These are phyloP conservation scores for Thinocorus orbignyianus DNA, from an alignment of 2,113 vertebrate species.

Conservation along the genomic window DNA sequence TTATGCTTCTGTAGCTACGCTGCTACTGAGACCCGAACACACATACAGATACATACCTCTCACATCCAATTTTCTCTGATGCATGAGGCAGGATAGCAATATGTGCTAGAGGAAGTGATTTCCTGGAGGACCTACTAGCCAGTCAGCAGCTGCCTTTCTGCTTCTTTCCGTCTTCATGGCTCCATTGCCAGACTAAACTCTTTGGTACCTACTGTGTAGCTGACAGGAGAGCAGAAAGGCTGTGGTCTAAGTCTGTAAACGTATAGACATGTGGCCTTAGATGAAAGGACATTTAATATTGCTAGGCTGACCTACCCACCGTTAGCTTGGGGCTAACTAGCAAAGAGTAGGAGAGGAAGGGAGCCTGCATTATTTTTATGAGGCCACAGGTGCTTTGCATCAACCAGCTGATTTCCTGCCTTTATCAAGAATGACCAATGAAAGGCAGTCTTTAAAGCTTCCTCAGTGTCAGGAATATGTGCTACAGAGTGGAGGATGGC, in stretches of 20 bases:
- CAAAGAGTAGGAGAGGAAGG: not conserved
- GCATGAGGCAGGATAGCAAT: not conserved
- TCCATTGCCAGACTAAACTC: not conserved
- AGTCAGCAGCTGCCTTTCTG: not conserved
- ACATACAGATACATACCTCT: not conserved
- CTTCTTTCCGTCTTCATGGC: not conserved
- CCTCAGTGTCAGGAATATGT: not conserved
- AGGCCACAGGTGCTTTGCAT: not conserved
- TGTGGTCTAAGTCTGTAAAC: not conserved
- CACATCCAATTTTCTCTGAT: not conserved
- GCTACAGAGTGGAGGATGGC: not conserved
- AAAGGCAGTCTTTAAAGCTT: not conserved
- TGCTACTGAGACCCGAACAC: not conserved
- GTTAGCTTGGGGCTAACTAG: not conserved
- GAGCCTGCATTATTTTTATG: not conserved
- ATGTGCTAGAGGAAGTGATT: not conserved
- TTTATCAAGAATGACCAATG: not conserved
- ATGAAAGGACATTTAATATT: not conserved
- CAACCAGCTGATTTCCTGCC: not conserved
- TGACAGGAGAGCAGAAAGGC: not conserved
- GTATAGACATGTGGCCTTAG: not conserved
- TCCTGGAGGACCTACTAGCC: not conserved
- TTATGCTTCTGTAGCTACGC: not conserved
- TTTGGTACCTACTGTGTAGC: fast-evolving
- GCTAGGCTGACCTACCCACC: not conserved